These are phyloP conservation scores for Parnassius mnemosyne DNA, from an alignment of 2,888 invertebrate genomes.

Conservation along the genomic window DNA sequence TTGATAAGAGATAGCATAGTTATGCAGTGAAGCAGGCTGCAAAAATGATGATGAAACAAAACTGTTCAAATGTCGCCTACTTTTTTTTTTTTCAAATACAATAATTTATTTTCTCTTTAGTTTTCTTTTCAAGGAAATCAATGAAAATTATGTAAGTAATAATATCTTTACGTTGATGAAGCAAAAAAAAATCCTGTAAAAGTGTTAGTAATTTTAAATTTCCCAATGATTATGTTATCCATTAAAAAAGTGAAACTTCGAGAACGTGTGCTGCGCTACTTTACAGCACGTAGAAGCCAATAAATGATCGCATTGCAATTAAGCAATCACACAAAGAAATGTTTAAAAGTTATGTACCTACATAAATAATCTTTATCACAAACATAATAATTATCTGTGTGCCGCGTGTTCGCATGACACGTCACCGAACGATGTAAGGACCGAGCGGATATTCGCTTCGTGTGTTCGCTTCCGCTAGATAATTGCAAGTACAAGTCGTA, in stretches of 20 bases:
- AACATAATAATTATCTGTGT: slow-evolving; percentile 20
- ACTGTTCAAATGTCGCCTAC: no score
- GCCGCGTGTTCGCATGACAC: slow-evolving; percentile 4
- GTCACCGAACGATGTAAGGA: slow-evolving; percentile 32
- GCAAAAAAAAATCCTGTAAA: no score
- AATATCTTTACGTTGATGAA: no score
- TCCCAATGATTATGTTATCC: background rate
- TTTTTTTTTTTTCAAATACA: no score
- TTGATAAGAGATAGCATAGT: no score
- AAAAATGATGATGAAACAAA: no score
- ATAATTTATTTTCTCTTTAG: no score
- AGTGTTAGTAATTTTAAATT: no score
- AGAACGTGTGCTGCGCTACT: background rate
- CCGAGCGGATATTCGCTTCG: slow-evolving; percentile 71
- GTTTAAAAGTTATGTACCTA: slow-evolving; percentile 21
- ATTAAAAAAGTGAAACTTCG: slow-evolving; percentile 1
- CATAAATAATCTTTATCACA: slow-evolving; percentile 27
- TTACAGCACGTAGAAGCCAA: slow-evolving; percentile 4
- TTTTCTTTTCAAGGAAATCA: no score
- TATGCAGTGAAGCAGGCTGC: no score
- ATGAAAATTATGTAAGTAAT: no score
- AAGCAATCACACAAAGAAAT: slow-evolving; percentile 9
- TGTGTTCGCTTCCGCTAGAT: slow-evolving; percentile 68
- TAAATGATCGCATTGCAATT: slow-evolving; percentile 15
- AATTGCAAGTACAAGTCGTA: slow-evolving; percentile 60